Evolutionary conservation across 2,888 invertebrate genomes (phyloP).

Genomic region (Cetonia aurata): DNA sequence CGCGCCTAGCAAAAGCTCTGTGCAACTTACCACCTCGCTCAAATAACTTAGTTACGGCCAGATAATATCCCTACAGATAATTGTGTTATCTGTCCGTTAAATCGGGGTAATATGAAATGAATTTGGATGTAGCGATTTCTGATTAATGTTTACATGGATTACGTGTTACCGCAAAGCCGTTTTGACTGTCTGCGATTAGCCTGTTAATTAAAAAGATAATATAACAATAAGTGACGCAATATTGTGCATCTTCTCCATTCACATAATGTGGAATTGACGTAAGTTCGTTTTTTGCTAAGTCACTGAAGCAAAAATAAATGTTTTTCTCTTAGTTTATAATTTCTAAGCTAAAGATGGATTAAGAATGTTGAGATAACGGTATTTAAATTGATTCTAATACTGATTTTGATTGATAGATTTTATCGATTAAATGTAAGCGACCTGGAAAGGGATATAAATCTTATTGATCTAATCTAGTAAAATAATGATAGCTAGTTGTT

Average conservation of each 20-base stretch:
- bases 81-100: slow-evolving; percentile 18
- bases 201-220: not conserved
- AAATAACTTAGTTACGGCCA: slow-evolving; percentile 3
- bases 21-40: not conserved
- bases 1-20: slow-evolving; percentile 1
- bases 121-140: slow-evolving; percentile 2
- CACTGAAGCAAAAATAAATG: not conserved
- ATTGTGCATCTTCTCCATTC: not conserved
- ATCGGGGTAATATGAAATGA: slow-evolving; percentile 26
- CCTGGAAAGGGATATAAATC: not conserved
- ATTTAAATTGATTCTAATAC: not conserved
- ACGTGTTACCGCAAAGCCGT: not conserved
- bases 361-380: not conserved
- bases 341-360: not conserved
- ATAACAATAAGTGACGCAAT: not conserved
- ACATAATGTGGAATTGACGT: no score
- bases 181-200: slow-evolving; percentile 6
- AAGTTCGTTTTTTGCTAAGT: not conserved
- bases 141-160: slow-evolving; percentile 14
- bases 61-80: slow-evolving; percentile 32
- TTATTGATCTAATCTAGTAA: slow-evolving; percentile 1
- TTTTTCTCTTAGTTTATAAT: slow-evolving; percentile 4
- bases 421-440: not conserved
- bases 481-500: not conserved
- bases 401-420: slow-evolving; percentile 5